Conservation (phyloP, 2,888 invertebrate species). For the Tiliacea citrago region DNA sequence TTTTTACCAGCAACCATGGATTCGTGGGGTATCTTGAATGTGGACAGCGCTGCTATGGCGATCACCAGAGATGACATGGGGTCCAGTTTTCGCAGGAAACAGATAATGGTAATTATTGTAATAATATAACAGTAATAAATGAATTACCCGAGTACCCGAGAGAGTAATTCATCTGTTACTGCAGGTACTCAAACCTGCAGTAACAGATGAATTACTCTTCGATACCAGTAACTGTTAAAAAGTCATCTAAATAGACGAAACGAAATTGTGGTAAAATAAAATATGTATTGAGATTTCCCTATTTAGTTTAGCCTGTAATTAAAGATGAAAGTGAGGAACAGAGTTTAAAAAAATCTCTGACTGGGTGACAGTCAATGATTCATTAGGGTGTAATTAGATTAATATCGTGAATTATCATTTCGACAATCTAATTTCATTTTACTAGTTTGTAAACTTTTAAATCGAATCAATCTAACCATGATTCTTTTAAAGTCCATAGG, state of each 20-base stretch:
- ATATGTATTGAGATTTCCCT: not conserved
- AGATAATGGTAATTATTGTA: conserved; percentile 75
- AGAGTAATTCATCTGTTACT: no score
- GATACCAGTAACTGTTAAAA: not conserved
- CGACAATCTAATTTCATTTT: not conserved
- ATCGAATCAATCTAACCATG: not conserved
- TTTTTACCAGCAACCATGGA: conserved; percentile 89
- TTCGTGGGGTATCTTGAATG: conserved; percentile 93
- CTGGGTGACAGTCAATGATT: conserved; percentile 36
- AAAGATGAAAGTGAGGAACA: conserved; percentile 34
- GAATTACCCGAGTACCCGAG: no score
- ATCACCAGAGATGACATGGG: conserved; percentile 93
- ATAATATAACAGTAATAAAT: not conserved
- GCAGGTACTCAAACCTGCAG: no score
- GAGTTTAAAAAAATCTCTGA: conserved; percentile 54
- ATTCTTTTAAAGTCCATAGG: not conserved
- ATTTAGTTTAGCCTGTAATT: conserved; percentile 38
- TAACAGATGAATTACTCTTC: not conserved
- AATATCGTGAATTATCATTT: not conserved
- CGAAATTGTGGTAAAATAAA: not conserved
- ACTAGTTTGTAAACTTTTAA: not conserved
- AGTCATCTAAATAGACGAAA: not conserved
- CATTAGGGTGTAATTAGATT: conserved; percentile 42
- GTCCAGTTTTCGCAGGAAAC: conserved; percentile 88
- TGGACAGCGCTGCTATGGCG: conserved; percentile 92